A percentile compares a stretch with the other conserved stretches of the same genome.
phyloP scores from a whole-genome alignment of 2,113 vertebrate species.

The Pygoscelis antarcticus region DNA sequence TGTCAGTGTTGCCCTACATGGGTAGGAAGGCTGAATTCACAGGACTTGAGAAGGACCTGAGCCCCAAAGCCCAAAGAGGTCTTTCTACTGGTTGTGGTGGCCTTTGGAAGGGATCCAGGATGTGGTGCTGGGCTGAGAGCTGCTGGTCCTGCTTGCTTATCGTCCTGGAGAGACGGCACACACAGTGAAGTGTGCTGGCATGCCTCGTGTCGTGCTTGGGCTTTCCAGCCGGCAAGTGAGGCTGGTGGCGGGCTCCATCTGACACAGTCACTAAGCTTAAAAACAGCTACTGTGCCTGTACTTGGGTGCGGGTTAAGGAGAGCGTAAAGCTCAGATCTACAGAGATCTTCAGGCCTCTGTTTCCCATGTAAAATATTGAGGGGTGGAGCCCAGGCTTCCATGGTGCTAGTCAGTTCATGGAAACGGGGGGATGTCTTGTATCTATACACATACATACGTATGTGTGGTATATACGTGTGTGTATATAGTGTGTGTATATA shows the following conservation, averaged over 20 bases:
- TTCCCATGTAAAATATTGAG: neutral
- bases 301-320: neutral
- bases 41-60: neutral
- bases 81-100: neutral
- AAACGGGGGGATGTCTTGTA: neutral
- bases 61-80: neutral
- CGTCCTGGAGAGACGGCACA: neutral
- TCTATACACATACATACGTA: accelerated
- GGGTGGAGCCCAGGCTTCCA: neutral
- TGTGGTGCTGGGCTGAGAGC: neutral
- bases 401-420: no score
- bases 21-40: neutral
- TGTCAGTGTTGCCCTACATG: accelerated
- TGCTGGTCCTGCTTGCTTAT: neutral
- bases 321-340: neutral
- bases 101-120: neutral
- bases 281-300: accelerated
- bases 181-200: accelerated
- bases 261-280: neutral
- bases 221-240: accelerated
- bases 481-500: no score
- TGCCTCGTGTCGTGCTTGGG: accelerated
- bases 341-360: neutral
- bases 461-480: accelerated
- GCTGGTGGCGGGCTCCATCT: no score